Evolutionary conservation across 2,888 invertebrate genomes (phyloP).

Genomic region (Euclidia mi): DNA sequence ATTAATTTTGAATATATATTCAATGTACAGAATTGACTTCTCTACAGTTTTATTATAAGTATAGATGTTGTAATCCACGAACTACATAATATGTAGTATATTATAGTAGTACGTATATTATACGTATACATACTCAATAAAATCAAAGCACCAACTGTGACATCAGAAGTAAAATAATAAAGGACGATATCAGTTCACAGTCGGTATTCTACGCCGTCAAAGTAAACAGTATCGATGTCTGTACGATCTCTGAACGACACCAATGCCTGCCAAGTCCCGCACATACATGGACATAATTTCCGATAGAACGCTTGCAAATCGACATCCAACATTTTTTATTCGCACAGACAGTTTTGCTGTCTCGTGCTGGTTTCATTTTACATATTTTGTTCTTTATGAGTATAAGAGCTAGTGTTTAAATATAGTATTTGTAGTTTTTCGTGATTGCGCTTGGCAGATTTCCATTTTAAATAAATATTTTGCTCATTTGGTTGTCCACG

Average conservation of each 20-base stretch:
- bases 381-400: conserved; percentile 42
- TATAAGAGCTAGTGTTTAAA: conserved; percentile 22
- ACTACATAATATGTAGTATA: no score
- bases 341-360: conserved; percentile 61
- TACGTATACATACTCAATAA: no score
- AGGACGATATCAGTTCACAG: neutral
- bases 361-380: conserved; percentile 58
- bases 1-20: no score
- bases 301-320: conserved; percentile 71
- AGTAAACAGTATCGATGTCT: conserved; percentile 27
- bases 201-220: conserved; percentile 24
- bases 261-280: conserved; percentile 57
- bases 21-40: no score
- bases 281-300: conserved; percentile 69
- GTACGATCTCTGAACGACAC: conserved; percentile 37
- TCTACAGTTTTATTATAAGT: no score
- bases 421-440: neutral
- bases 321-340: conserved; percentile 66
- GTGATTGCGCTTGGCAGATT: neutral
- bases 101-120: no score
- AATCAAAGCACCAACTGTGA: no score
- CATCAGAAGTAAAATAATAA: no score
- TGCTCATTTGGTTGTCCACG: no score
- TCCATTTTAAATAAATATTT: no score
- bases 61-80: no score